phyloP scores from a whole-genome alignment of 2,797 vertebrate species.

The Lithobates sylvaticus region DNA sequence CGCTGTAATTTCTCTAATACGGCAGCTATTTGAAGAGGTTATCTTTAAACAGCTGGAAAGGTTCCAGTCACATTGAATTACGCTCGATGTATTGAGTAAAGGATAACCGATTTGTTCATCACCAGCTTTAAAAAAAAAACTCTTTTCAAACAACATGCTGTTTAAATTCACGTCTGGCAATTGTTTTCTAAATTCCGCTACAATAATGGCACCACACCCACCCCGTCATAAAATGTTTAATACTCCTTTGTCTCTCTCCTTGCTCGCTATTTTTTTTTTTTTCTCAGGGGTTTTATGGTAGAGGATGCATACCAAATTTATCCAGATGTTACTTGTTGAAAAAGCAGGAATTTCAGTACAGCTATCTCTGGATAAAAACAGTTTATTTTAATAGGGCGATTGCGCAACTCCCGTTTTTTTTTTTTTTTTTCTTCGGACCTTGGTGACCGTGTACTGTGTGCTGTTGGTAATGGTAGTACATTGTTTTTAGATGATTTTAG shows the following conservation, averaged over 20 bases:
- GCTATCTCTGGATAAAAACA: slow-evolving; percentile 83
- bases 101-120: slow-evolving; percentile 81
- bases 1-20: neutral
- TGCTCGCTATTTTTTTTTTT: slow-evolving; percentile 82
- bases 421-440: slow-evolving; percentile 68
- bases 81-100: slow-evolving; percentile 85
- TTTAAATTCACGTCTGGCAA: slow-evolving; percentile 88
- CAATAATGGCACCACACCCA: slow-evolving; percentile 87
- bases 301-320: slow-evolving; percentile 87
- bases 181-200: slow-evolving; percentile 77
- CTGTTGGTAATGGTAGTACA: slow-evolving; percentile 74
- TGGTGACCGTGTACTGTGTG: slow-evolving; percentile 75
- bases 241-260: slow-evolving; percentile 82
- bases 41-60: slow-evolving; percentile 82
- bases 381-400: slow-evolving; percentile 84
- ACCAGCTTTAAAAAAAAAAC: slow-evolving; percentile 81
- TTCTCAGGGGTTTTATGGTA: slow-evolving; percentile 85
- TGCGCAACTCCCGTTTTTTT: slow-evolving; percentile 76
- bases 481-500: slow-evolving; percentile 74
- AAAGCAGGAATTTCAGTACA: slow-evolving; percentile 80
- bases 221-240: slow-evolving; percentile 84
- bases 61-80: slow-evolving; percentile 81
- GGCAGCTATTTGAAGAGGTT: slow-evolving; percentile 61
- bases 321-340: slow-evolving; percentile 88
- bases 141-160: slow-evolving; percentile 84